Evolutionary conservation across 2,113 vertebrate species (phyloP), one percentile per base, ranked within the genome.

Genomic region (Machaerirhynchus nigripectus): DNA sequence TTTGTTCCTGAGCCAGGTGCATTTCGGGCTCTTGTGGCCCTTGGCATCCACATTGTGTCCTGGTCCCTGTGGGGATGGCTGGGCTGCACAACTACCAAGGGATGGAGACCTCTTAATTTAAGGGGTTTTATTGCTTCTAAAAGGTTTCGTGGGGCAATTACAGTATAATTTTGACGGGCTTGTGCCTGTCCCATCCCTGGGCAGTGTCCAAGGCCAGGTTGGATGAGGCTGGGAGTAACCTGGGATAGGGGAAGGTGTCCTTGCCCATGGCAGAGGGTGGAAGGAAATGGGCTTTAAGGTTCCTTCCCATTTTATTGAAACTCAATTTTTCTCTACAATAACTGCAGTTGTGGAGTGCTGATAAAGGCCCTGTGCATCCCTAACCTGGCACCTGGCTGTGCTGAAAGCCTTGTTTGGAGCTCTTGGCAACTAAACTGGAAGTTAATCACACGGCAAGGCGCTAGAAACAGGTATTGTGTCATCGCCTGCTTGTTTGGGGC

Each of bases 371-470:
- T 15, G 28, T 2, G 30, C 16, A 2, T 18, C 20, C 46, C 24
- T 17, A 1, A 7, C 7, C 7, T 8, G 57, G 33, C 18, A 27
- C n/a, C 39, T 14, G 71, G 56, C 8, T 18, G 24, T 22, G 19
- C 77, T 12, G 26, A 31, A 16, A 37, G 11, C 74, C 16, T 31
- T 1, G 1, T 15, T 15, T 3, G 53, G 42, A 35, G 13, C 1
- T 18, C 42, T 23, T 18, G 49, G 49, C 27, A 40, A 0, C 28
- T 39, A 2, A 40, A 28, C 18, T 4, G 37, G 3, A 7, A 2
- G 11, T 0, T 13, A 13, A 4, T 19, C 6, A 0, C 0, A 0
- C 2, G 15, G 71, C 17, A 3, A 9, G 52, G 21, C 0, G 0
- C 18, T 46, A 31, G 28, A 17, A 69, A 20, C 28, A 2, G 57